Conservation (phyloP, 2,888 invertebrate species). For the Gymnosoma rotundatum region DNA sequence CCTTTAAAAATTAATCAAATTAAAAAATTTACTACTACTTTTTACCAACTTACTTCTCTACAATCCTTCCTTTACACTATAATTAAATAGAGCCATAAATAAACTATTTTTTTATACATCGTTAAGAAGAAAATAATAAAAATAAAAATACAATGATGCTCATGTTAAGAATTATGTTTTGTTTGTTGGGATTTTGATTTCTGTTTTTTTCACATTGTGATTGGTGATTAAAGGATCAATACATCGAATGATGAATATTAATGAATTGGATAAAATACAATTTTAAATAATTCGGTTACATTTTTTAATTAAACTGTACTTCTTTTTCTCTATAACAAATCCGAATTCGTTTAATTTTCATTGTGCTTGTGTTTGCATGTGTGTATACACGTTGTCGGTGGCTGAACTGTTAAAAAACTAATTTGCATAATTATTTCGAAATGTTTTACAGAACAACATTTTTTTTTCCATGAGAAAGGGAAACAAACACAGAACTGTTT, state of each 20-base stretch:
- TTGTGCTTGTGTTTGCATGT: conserved; percentile 6
- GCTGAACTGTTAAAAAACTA: conserved; percentile 50
- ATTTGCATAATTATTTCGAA: conserved; percentile 70
- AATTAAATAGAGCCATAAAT: too few relatives aligned
- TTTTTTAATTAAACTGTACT: conserved; percentile 41
- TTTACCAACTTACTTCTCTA: too few relatives aligned
- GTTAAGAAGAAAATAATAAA: too few relatives aligned
- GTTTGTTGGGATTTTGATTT: conserved; percentile 19
- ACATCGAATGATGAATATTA: conserved; percentile 69
- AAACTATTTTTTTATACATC: too few relatives aligned
- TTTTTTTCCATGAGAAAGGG: not conserved
- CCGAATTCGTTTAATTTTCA: conserved; percentile 1
- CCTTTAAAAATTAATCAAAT: too few relatives aligned
- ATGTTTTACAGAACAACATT: conserved; percentile 12
- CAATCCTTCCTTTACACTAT: too few relatives aligned
- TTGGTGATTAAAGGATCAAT: conserved; percentile 65
- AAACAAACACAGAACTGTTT: conserved; percentile 39
- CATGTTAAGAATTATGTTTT: not conserved
- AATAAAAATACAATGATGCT: too few relatives aligned
- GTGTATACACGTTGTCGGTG: not conserved
- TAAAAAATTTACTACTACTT: too few relatives aligned
- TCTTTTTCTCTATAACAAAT: conserved; percentile 7
- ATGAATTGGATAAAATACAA: conserved; percentile 52
- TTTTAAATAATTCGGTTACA: not conserved
- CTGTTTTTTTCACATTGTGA: not conserved